A percentile compares a stretch with the other conserved stretches of the same genome.
These are phyloP conservation scores for Boulengerochromis microlepis DNA, from an alignment of 2,113 vertebrate species.

Conservation along the genomic window DNA sequence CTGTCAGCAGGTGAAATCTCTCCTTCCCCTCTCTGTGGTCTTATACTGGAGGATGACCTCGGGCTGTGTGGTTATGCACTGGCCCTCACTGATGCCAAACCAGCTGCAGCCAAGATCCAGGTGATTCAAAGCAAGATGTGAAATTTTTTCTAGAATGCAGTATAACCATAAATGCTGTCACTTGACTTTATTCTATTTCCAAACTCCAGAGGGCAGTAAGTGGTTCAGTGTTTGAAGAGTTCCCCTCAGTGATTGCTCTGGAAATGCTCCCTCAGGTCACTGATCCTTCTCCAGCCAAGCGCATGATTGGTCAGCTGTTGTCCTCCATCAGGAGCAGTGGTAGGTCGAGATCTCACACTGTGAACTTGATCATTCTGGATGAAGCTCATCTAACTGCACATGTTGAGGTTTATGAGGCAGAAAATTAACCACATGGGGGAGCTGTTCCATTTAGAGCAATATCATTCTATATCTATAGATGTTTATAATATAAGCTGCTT, in stretches of 20 bases:
- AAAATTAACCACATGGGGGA: background rate
- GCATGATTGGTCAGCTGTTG: conserved; percentile 87
- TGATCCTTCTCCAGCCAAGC: conserved; percentile 85
- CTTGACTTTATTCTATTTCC: background rate
- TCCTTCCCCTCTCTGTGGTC: conserved; percentile 83
- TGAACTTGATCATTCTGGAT: background rate
- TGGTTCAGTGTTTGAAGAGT: conserved; percentile 81
- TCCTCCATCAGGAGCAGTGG: conserved; percentile 87
- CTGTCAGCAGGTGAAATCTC: conserved; percentile 80
- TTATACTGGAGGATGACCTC: conserved; percentile 87
- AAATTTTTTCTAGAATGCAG: fast-evolving
- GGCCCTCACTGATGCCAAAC: conserved; percentile 83
- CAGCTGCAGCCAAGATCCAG: conserved; percentile 83
- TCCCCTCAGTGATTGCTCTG: conserved; percentile 85
- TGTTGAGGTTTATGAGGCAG: background rate
- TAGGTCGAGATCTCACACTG: conserved; percentile 53
- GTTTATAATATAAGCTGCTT: background rate
- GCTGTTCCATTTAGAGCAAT: background rate
- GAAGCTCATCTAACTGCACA: background rate
- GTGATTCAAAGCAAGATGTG: conserved; percentile 69
- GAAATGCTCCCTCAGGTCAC: conserved; percentile 89
- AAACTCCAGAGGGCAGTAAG: conserved; percentile 34
- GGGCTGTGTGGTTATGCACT: conserved; percentile 90
- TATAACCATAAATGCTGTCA: background rate
- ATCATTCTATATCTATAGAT: background rate